Evolutionary conservation across 2,888 invertebrate species (phyloP).

Genomic region (Aspidiotus rigidus): DNA sequence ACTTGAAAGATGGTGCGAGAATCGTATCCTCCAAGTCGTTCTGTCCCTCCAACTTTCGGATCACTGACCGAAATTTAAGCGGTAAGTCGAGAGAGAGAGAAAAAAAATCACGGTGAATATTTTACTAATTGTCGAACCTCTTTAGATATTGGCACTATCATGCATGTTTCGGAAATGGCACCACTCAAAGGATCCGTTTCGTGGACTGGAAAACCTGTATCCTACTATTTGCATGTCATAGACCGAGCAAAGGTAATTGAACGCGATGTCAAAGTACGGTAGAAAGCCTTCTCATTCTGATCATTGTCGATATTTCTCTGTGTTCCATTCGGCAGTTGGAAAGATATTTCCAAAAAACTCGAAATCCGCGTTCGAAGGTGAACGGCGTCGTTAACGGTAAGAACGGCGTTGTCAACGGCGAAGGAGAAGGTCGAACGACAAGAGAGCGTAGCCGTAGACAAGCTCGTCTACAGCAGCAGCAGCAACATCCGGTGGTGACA

Average conservation of each 20-base stretch:
- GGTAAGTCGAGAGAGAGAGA: slow-evolving; percentile 47
- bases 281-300: not conserved
- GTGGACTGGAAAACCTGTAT: slow-evolving; percentile 98
- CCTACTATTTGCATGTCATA: slow-evolving; percentile 95
- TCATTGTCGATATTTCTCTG: not conserved
- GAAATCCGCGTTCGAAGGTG: slow-evolving; percentile 55
- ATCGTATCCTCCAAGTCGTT: slow-evolving; percentile 98
- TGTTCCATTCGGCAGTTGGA: slow-evolving; percentile 53
- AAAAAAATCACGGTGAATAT: not conserved
- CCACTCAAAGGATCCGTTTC: slow-evolving; percentile 92
- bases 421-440: slow-evolving; percentile 22
- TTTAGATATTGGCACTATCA: slow-evolving; percentile 90
- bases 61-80: slow-evolving; percentile 93
- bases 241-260: slow-evolving; percentile 72
- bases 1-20: slow-evolving; percentile 86
- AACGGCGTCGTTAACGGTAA: slow-evolving; percentile 24
- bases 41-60: slow-evolving; percentile 95
- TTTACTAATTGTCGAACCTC: slow-evolving; percentile 28
- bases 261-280: not conserved
- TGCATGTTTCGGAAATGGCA: slow-evolving; percentile 95
- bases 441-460: slow-evolving; percentile 25
- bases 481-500: slow-evolving; percentile 3
- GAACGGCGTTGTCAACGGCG: slow-evolving; percentile 18
- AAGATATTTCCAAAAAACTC: slow-evolving; percentile 89
- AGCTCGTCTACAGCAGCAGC: slow-evolving; percentile 21